Evolutionary conservation across 2,888 invertebrate genomes (phyloP).

Genomic region (Dolichomitus sp.): DNA sequence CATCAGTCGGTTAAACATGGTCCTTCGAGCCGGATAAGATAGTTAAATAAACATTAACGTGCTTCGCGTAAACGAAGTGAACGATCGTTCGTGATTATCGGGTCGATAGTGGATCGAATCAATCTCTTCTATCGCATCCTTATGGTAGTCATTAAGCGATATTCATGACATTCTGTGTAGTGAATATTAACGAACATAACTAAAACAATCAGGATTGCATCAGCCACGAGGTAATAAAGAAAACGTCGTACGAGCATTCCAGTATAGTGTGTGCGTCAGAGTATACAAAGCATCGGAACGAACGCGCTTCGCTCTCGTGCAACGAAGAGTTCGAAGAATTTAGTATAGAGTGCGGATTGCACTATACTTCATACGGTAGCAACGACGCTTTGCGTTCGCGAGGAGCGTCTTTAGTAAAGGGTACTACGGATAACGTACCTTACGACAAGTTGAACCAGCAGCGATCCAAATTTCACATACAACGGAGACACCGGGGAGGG

Average conservation of each 20-base stretch:
- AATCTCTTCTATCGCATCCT: constrained; percentile 5
- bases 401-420: no score
- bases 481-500: neutral
- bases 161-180: neutral
- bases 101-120: constrained; percentile 2
- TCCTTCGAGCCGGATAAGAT: neutral
- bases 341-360: neutral
- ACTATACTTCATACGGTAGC: neutral
- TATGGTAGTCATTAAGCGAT: neutral
- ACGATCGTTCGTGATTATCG: constrained; percentile 6
- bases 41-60: neutral
- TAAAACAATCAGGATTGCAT: neutral
- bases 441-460: neutral
- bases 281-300: constrained; percentile 4
- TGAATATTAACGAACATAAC: neutral
- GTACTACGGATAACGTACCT: no score
- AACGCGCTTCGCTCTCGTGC: constrained; percentile 8
- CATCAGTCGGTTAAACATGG: neutral
- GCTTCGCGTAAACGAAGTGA: neutral
- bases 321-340: neutral
- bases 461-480: neutral
- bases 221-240: neutral
- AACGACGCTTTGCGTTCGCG: no score
- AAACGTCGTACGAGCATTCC: neutral
- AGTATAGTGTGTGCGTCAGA: constrained; percentile 2